These are phyloP conservation scores for Mesembrinibis cayennensis DNA, from an alignment of 2,113 vertebrate species.

Conservation along the genomic window DNA sequence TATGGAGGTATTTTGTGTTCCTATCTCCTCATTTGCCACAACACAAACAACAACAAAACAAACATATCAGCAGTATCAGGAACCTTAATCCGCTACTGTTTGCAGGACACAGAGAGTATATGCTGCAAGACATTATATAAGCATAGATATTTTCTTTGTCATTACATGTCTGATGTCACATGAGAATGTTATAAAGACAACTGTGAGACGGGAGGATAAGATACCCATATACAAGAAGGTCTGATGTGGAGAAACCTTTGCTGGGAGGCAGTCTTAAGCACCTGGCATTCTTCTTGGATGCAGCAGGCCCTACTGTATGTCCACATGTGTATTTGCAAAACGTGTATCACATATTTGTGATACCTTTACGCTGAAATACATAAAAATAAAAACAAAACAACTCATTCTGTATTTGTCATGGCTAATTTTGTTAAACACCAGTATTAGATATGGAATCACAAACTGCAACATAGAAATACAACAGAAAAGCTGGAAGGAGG, in stretches of 20 bases:
- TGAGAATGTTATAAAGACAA: background rate
- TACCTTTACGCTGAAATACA: background rate
- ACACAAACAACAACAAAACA: background rate
- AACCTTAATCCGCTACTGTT: background rate
- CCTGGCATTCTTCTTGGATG: background rate
- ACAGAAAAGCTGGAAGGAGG: background rate
- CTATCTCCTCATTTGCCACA: background rate
- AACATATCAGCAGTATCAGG: background rate
- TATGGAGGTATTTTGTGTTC: background rate
- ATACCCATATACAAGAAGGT: background rate
- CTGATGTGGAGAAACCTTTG: background rate
- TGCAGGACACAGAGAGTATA: background rate
- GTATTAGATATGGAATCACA: background rate
- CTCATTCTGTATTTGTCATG: background rate
- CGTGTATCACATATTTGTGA: background rate
- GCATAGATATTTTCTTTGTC: background rate
- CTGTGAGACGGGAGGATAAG: background rate
- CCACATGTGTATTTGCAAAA: background rate
- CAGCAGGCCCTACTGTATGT: background rate
- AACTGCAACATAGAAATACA: background rate
- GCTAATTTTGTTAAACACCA: background rate
- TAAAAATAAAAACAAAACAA: background rate
- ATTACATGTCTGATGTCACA: background rate
- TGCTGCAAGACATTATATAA: background rate
- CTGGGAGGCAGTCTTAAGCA: background rate